Percentiles rank a stretch among this genome's conserved stretches.
phyloP scores from a whole-genome alignment of 2,888 invertebrate species.

The Epirrhoe alternata region DNA sequence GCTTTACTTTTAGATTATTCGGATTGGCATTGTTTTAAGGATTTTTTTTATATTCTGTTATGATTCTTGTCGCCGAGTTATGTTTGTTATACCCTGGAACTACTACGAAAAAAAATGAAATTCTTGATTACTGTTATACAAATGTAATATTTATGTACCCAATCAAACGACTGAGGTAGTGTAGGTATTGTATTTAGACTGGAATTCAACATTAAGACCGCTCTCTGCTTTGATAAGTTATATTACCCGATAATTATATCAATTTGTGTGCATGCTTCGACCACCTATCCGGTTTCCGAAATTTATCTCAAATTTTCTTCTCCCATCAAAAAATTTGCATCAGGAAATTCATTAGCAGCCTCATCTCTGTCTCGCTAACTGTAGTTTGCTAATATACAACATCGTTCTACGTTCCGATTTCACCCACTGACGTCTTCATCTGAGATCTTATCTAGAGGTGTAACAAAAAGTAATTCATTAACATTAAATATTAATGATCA shows the following conservation, averaged over 20 bases:
- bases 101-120: neutral
- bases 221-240: constrained; percentile 9
- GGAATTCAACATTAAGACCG: constrained; percentile 7
- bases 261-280: constrained; percentile 20
- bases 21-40: neutral
- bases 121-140: neutral
- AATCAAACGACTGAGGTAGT: constrained; percentile 7
- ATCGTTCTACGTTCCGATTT: constrained; percentile 36
- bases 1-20: constrained; percentile 19
- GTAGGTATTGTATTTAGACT: constrained; percentile 2
- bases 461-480: constrained; percentile 48
- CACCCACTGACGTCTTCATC: constrained; percentile 47
- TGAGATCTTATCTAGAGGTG: constrained; percentile 46
- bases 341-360: constrained; percentile 26
- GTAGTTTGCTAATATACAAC: constrained; percentile 42
- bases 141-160: neutral
- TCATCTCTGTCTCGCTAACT: constrained; percentile 35
- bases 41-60: neutral
- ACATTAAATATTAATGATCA: constrained; percentile 46
- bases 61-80: too few species aligned
- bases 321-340: constrained; percentile 22
- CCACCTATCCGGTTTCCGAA: constrained; percentile 13
- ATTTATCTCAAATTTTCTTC: constrained; percentile 19
- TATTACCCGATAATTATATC: constrained; percentile 17
- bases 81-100: too few species aligned